phyloP scores from a whole-genome alignment of 2,797 vertebrate genomes.

The Chaenodraco wilsoni region DNA sequence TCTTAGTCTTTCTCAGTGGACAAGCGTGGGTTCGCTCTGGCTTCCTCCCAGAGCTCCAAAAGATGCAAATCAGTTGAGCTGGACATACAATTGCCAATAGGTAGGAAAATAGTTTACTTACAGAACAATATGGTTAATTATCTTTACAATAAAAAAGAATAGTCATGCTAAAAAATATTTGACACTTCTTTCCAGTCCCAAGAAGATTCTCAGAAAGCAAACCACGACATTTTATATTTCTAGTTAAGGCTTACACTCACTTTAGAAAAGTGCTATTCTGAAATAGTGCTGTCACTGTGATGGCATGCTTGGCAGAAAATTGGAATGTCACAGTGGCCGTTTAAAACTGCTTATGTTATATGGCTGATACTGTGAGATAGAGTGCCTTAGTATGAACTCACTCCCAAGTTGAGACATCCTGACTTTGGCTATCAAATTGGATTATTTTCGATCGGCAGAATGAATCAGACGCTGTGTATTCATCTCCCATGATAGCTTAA shows the following conservation, averaged over 20 bases:
- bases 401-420: conserved; percentile 52
- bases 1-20: not conserved
- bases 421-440: conserved; percentile 59
- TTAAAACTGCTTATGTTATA: conserved; percentile 56
- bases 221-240: conserved; percentile 19
- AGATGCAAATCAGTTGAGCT: not conserved
- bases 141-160: not conserved
- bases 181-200: not conserved
- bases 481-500: conserved; percentile 40
- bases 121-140: not conserved
- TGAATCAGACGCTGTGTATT: conserved; percentile 47
- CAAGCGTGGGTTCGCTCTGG: not conserved
- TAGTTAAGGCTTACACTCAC: conserved; percentile 29
- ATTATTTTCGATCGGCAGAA: conserved; percentile 56
- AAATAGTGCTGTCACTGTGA: conserved; percentile 51
- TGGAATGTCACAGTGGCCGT: conserved; percentile 55
- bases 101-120: not conserved
- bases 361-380: conserved; percentile 45
- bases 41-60: not conserved
- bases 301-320: conserved; percentile 55
- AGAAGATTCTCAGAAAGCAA: conserved; percentile 17
- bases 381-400: conserved; percentile 48
- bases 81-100: not conserved
- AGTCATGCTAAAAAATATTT: not conserved
- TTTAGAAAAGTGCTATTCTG: conserved; percentile 45